These are phyloP conservation scores for Fulica atra DNA, from an alignment of 2,113 vertebrate species.

Conservation along the genomic window DNA sequence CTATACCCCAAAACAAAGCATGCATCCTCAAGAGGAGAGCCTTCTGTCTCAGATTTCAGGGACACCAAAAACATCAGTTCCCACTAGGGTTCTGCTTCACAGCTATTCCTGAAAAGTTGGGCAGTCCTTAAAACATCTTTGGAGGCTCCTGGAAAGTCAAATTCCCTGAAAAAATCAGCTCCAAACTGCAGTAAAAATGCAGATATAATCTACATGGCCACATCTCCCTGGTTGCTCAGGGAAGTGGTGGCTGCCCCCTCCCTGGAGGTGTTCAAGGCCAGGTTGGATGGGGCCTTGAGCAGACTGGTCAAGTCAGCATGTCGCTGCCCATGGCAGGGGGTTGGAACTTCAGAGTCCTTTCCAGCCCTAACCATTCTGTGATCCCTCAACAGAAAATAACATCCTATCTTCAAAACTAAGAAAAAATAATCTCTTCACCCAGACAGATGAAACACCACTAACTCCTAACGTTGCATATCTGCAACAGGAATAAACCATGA, in stretches of 20 bases:
- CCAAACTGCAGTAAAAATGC: neutral
- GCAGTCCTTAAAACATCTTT: neutral
- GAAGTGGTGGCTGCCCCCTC: no score
- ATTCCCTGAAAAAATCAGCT: neutral
- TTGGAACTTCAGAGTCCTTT: no score
- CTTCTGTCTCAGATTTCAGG: neutral
- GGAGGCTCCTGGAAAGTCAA: neutral
- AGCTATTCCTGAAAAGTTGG: neutral
- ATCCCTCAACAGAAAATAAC: neutral
- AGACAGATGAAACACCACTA: neutral
- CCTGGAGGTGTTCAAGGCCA: no score
- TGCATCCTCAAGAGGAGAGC: neutral
- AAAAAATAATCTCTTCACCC: neutral
- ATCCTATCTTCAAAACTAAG: neutral
- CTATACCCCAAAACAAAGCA: rapidly evolving
- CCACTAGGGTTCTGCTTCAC: neutral
- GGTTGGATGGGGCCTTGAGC: no score
- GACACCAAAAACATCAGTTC: neutral
- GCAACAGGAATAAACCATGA: neutral
- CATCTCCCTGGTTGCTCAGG: neutral
- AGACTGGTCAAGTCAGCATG: no score
- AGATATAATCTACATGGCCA: neutral
- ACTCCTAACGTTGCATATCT: neutral
- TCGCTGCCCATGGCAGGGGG: no score
- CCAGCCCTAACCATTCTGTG: no score